Conservation (phyloP, 2,888 invertebrate genomes). For the Aporophyla lueneburgensis region DNA sequence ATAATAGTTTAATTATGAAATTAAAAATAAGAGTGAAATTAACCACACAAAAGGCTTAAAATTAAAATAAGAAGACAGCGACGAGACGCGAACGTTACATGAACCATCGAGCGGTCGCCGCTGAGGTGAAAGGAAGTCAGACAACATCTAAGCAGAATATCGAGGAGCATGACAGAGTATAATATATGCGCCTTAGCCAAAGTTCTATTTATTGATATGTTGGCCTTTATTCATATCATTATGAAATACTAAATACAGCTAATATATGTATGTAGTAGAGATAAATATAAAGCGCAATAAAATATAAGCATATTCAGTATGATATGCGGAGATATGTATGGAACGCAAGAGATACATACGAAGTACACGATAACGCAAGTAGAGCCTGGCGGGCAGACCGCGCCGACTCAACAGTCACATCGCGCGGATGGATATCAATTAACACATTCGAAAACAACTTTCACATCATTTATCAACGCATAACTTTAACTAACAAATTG, state of each 20-base stretch:
- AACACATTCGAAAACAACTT: slow-evolving; percentile 81
- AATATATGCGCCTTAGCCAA: slow-evolving; percentile 84
- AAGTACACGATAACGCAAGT: slow-evolving; percentile 55
- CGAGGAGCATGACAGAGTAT: slow-evolving; percentile 68
- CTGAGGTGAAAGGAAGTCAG: slow-evolving; percentile 66
- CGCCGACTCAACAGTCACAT: slow-evolving; percentile 58
- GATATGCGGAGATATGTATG: slow-evolving; percentile 88
- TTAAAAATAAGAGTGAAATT: slow-evolving; percentile 90
- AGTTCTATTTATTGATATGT: slow-evolving; percentile 86
- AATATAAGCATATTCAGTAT: slow-evolving; percentile 79
- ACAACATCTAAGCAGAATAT: slow-evolving; percentile 69
- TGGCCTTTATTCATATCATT: slow-evolving; percentile 81
- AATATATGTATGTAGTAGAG: slow-evolving; percentile 78
- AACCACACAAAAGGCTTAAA: slow-evolving; percentile 90
- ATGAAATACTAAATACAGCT: slow-evolving; percentile 81
- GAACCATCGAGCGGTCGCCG: slow-evolving; percentile 71
- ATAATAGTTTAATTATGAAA: slow-evolving; percentile 90
- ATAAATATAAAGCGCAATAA: slow-evolving; percentile 84
- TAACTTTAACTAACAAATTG: slow-evolving; percentile 91
- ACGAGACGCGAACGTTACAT: slow-evolving; percentile 80
- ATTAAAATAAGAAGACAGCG: slow-evolving; percentile 86
- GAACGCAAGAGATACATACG: slow-evolving; percentile 67
- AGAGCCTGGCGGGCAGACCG: slow-evolving; percentile 61
- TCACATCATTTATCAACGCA: slow-evolving; percentile 85
- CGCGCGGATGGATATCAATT: slow-evolving; percentile 65